A percentile compares a stretch with the other conserved stretches of the same genome.
Evolutionary conservation across 1,140 invertebrate genomes (phyloP).

Genomic region (Hylaeus anthracinus): DNA sequence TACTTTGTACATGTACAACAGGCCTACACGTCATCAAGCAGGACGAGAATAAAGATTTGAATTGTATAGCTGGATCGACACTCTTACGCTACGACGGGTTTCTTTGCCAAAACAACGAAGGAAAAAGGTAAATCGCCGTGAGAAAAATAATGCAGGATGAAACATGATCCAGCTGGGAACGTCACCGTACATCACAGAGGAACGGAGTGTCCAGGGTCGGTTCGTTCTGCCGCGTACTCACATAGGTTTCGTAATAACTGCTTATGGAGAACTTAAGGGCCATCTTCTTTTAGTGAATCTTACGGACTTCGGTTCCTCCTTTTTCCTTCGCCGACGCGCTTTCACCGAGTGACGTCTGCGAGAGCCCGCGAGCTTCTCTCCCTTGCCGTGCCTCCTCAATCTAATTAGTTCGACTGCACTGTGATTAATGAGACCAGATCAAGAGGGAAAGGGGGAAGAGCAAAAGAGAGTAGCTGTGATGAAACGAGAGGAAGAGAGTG

Average conservation of each 20-base stretch:
- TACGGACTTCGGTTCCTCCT: not conserved
- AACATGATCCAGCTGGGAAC: not conserved
- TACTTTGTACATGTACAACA: too few species aligned
- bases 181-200: not conserved
- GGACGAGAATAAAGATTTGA: too few species aligned
- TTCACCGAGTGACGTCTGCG: conserved; percentile 36
- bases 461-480: conserved; percentile 52
- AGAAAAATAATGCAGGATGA: not conserved
- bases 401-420: conserved; percentile 70
- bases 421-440: conserved; percentile 72
- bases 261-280: conserved; percentile 76
- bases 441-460: conserved; percentile 60
- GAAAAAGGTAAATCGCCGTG: not conserved
- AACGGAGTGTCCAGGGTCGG: not conserved
- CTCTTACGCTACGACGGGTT: not conserved
- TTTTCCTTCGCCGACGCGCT: conserved; percentile 22
- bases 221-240: conserved; percentile 63
- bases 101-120: not conserved
- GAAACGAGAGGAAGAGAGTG: conserved; percentile 60
- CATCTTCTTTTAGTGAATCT: conserved; percentile 59
- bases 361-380: conserved; percentile 40
- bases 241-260: conserved; percentile 78
- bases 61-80: not conserved
- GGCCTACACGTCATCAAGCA: too few species aligned
- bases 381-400: conserved; percentile 56